phyloP scores from a whole-genome alignment of 2,797 vertebrate species.

The Limosa lapponica region DNA sequence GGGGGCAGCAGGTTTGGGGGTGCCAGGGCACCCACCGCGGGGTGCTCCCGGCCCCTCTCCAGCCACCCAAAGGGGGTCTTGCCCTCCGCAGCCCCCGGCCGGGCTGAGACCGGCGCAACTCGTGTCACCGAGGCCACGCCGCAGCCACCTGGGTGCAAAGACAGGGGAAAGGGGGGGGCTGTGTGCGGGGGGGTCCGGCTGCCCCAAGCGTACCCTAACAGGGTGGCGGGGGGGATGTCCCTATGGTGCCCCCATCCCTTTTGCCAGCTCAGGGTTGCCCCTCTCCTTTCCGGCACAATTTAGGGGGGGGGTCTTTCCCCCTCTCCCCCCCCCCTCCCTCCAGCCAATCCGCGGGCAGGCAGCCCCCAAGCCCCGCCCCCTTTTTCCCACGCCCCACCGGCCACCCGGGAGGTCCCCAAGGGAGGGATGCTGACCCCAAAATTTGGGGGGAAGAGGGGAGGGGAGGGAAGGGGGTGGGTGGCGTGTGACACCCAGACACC shows the following conservation, averaged over 20 bases:
- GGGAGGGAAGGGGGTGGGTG: accelerated
- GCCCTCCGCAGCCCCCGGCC: neutral
- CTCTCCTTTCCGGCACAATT: neutral
- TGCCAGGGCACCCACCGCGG: neutral
- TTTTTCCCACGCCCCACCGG: neutral
- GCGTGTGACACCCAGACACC: neutral
- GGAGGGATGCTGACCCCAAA: neutral
- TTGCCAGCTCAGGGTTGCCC: neutral
- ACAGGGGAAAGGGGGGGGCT: accelerated
- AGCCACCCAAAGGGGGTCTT: neutral
- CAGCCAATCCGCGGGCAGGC: slow-evolving; percentile 7
- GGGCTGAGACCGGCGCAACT: neutral
- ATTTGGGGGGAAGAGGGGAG: neutral
- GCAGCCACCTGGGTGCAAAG: neutral
- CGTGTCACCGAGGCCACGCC: neutral
- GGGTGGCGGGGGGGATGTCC: too few species aligned
- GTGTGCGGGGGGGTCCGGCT: too few species aligned
- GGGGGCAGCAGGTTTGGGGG: neutral
- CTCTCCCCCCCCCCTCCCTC: neutral
- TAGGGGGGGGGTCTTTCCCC: neutral
- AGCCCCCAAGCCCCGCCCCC: neutral
- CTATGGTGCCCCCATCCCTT: neutral
- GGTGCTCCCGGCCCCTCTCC: neutral
- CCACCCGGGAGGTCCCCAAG: neutral
- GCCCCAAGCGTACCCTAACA: accelerated